Evolutionary conservation across 2,888 invertebrate genomes (phyloP).

Genomic region (Cheilosia impressa): DNA sequence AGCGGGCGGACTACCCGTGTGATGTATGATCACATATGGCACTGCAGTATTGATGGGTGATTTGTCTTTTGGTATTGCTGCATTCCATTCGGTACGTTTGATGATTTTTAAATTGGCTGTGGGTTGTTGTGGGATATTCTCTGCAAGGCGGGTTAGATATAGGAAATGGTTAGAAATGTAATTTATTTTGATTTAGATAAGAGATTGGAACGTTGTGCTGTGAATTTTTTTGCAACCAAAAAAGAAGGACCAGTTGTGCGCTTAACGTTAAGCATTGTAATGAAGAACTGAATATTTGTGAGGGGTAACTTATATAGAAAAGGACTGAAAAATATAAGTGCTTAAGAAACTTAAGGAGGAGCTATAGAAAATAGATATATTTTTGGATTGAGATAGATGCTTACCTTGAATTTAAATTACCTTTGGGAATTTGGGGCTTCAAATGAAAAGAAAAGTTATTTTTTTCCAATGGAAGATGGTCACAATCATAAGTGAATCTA

Average conservation of each 20-base stretch:
- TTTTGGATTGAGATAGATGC: no score
- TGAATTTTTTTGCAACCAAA: not conserved
- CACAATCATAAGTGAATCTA: no score
- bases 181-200: conserved; percentile 10
- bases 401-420: no score
- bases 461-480: no score
- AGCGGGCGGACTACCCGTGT: conserved; percentile 86
- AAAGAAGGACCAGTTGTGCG: not conserved
- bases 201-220: not conserved
- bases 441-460: no score
- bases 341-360: no score
- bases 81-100: conserved; percentile 36
- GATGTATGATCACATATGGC: conserved; percentile 87
- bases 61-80: conserved; percentile 25
- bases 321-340: no score
- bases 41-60: conserved; percentile 83
- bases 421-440: no score
- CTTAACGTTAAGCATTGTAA: not conserved
- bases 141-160: conserved; percentile 10
- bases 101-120: conserved; percentile 41
- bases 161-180: conserved; percentile 21
- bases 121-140: conserved; percentile 2
- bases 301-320: no score
- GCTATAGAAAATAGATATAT: no score
- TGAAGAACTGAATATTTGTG: not conserved